Percentiles rank a stretch among this genome's conserved stretches.
Conservation (phyloP, 2,888 invertebrate genomes). For the Dermolepida albohirtum region DNA sequence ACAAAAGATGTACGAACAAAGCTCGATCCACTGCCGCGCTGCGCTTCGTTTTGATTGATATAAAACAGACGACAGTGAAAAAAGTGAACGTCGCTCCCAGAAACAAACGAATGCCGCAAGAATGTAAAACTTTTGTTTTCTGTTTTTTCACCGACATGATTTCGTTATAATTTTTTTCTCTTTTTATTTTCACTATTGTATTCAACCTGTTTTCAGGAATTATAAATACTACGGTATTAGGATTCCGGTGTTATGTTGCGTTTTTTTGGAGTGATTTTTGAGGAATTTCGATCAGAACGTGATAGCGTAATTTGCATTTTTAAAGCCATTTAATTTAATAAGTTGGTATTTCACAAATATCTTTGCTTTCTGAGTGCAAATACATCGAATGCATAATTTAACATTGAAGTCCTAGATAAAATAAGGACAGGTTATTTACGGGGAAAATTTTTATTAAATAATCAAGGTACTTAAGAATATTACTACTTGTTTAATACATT, state of each 20-base stretch:
- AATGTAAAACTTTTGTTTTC: constrained; percentile 56
- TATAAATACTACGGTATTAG: constrained; percentile 59
- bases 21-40: constrained; percentile 50
- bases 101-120: constrained; percentile 61
- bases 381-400: too few species aligned
- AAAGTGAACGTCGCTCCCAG: constrained; percentile 58
- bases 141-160: constrained; percentile 54
- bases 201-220: constrained; percentile 58
- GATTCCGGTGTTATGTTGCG: constrained; percentile 60
- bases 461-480: too few species aligned
- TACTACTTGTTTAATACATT: too few species aligned
- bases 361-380: background rate
- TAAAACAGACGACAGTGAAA: constrained; percentile 62
- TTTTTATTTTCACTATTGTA: constrained; percentile 58
- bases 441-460: too few species aligned
- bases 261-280: constrained; percentile 52
- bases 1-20: constrained; percentile 57
- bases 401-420: too few species aligned
- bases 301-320: constrained; percentile 53
- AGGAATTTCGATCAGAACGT: constrained; percentile 48
- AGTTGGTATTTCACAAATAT: constrained; percentile 40
- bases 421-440: too few species aligned
- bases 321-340: constrained; percentile 44
- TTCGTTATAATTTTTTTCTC: constrained; percentile 49
- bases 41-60: constrained; percentile 61